These are phyloP conservation scores for Bungarus multicinctus DNA, from an alignment of 2,113 vertebrate genomes.

Conservation along the genomic window DNA sequence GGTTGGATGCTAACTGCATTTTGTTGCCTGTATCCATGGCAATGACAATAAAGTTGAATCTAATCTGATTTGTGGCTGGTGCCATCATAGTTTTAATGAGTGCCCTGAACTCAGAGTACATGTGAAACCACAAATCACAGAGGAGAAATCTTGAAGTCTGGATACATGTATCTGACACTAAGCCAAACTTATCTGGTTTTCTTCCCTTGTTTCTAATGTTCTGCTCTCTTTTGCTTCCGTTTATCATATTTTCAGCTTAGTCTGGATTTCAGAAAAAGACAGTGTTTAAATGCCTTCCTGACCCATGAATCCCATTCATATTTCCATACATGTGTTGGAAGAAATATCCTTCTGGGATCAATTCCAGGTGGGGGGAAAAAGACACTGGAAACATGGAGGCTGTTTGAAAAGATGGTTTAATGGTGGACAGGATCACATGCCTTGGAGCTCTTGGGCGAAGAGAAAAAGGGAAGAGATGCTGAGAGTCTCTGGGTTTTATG, in stretches of 20 bases:
- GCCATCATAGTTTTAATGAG: background rate
- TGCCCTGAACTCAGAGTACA: background rate
- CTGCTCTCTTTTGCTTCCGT: background rate
- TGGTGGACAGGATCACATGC: too few relatives aligned
- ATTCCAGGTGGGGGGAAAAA: too few relatives aligned
- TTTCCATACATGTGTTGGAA: background rate
- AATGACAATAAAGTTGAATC: too few relatives aligned
- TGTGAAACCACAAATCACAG: background rate
- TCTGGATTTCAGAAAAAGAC: background rate
- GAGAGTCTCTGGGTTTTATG: too few relatives aligned
- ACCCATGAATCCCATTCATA: background rate
- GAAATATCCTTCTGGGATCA: too few relatives aligned
- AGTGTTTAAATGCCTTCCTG: background rate
- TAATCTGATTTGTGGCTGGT: background rate
- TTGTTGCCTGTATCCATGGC: too few relatives aligned
- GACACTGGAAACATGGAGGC: too few relatives aligned
- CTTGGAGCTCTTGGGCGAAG: too few relatives aligned
- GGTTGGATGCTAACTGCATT: too few relatives aligned
- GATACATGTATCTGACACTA: background rate
- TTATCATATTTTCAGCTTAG: background rate
- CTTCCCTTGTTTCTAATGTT: background rate
- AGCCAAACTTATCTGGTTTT: background rate
- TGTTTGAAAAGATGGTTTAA: too few relatives aligned
- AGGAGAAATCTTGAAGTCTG: background rate
- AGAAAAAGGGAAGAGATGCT: too few relatives aligned